Evolutionary conservation across 2,113 vertebrate species (phyloP).

Genomic region (Abramis brama): DNA sequence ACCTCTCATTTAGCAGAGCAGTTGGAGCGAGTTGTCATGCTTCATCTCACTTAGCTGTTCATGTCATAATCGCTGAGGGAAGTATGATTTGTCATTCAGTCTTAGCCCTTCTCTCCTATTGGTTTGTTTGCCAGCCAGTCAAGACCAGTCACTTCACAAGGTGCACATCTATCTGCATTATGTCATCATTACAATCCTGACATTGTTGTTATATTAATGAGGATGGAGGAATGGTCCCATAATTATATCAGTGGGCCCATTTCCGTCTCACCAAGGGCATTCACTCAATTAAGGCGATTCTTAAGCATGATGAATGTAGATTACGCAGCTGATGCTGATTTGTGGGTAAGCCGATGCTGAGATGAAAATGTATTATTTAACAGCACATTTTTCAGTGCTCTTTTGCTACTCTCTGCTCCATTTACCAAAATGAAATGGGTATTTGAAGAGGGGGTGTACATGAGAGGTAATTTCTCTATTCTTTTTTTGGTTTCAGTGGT

Average conservation of each 20-base stretch:
- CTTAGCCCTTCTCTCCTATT: not conserved
- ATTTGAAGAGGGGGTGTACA: not conserved
- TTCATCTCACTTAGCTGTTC: slow-evolving; percentile 30
- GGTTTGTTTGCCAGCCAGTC: slow-evolving; percentile 27
- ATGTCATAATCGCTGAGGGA: slow-evolving; percentile 24
- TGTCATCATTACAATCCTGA: slow-evolving; percentile 51
- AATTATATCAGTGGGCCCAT: slow-evolving; percentile 51
- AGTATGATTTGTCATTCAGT: slow-evolving; percentile 10
- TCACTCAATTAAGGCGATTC: slow-evolving; percentile 50
- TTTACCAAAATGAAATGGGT: not conserved
- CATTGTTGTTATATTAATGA: slow-evolving; percentile 57
- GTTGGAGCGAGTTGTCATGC: not conserved
- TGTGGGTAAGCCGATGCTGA: not conserved
- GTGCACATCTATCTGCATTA: slow-evolving; percentile 49
- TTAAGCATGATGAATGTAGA: slow-evolving; percentile 49
- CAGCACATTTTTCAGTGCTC: not conserved
- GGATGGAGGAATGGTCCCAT: slow-evolving; percentile 46
- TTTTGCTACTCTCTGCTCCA: not conserved
- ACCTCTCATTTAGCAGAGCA: slow-evolving; percentile 7
- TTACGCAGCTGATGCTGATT: slow-evolving; percentile 17
- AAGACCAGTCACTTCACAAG: slow-evolving; percentile 9
- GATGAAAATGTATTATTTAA: slow-evolving; percentile 34
- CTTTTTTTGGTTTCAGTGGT: slow-evolving; percentile 65
- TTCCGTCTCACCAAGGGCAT: slow-evolving; percentile 51
- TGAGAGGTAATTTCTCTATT: not conserved